Base-by-base conservation (phyloP, 2,888 invertebrate species). In the Thecocarcelia acutangulata region DNA sequence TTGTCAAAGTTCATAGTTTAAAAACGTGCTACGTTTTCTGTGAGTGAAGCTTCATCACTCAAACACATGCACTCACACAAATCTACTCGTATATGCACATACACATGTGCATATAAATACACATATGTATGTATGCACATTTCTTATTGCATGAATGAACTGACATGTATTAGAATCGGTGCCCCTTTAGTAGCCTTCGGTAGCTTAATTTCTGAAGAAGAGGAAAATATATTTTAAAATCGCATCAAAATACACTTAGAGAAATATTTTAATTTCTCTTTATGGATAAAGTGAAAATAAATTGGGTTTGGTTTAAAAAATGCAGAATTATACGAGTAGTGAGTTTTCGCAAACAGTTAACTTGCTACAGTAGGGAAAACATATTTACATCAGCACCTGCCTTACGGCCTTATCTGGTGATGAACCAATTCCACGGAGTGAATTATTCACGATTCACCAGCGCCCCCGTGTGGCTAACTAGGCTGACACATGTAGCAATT, bases 1-100 rank as follows among this genome's bases (percentile, higher is more conserved):
- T 86, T 86, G 87, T 86, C 88, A 88, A 85, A 88, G 89, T 88
- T 89, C 89, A 87, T 84, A 87, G 87, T 86, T 88, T 83, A 84
- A 84, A 85, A 84, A 88, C 89, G 89, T 89, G 88, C 85, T 78
- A 74, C 82, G 80, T 77, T 84, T 83, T 83, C 68, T 63, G 72
- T 73, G 54, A 66, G 66, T 69, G 68, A 72, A 44, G 54, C 37
- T 40, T 73, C 78, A 68, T 52, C 79, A 70, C 54, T 59, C 61
- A 52, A 69, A 37, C 61, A 37, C 66, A 42, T 48, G 33, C 59
- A 63, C 37, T 11, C 48, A 54, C 74, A 33, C 8, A 33, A 3
- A 33, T 9, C 3, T 9, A 33, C 33, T 3, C 4, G 24, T 24
- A 24, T 24, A 24, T 24, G 5, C 33, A 8, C 4, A 8, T 33